Conservation (phyloP, 2,113 vertebrate genomes). For the Sylvicapra grimmia region DNA sequence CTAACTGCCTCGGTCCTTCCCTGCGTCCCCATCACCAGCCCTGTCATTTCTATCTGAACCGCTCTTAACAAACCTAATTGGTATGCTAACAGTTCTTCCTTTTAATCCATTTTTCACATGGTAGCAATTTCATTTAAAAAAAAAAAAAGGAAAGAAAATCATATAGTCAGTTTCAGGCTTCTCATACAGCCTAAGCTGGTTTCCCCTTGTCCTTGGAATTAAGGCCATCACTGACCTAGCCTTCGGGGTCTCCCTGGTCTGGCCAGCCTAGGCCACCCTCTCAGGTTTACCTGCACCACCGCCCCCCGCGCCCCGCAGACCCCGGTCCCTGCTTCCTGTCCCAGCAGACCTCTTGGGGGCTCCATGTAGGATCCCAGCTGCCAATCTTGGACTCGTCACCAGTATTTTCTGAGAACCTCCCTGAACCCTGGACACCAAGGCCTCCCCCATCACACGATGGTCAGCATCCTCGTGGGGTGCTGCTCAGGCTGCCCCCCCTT, state of each 20-base stretch:
- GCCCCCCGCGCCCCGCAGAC: too few relatives aligned
- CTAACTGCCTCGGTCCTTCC: too few relatives aligned
- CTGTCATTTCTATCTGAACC: background rate
- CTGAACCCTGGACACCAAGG: background rate
- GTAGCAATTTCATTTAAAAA: background rate
- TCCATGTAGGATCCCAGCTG: background rate
- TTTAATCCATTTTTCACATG: background rate
- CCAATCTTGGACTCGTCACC: background rate
- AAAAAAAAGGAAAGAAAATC: background rate
- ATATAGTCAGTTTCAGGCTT: background rate
- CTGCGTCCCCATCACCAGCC: background rate
- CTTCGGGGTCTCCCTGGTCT: background rate
- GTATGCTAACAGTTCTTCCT: background rate
- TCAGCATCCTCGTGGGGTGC: background rate
- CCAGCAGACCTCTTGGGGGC: background rate
- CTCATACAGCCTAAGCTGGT: background rate
- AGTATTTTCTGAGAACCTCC: background rate
- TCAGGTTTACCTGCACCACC: background rate
- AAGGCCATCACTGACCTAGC: background rate
- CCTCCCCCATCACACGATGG: rapidly evolving
- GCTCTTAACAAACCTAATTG: background rate
- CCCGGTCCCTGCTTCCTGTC: background rate
- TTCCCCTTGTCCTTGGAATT: background rate
- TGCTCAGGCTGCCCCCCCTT: background rate
- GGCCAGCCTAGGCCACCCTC: background rate